A percentile compares a stretch with the other conserved stretches of the same genome.
phyloP scores from a whole-genome alignment of 2,113 vertebrate genomes.

The Paramormyrops kingsleyae region DNA sequence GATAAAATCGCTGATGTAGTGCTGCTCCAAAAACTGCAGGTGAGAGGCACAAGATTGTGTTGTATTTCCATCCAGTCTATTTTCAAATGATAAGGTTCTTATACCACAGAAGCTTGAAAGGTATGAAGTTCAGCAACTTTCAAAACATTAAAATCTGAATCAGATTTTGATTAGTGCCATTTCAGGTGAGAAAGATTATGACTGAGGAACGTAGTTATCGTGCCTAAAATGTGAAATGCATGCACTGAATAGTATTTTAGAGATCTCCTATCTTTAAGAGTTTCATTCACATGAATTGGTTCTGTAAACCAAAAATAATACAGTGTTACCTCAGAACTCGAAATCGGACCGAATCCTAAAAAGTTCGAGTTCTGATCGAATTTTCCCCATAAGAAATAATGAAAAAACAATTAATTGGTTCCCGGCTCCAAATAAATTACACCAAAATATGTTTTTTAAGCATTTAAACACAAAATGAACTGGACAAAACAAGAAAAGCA shows the following conservation, averaged over 20 bases:
- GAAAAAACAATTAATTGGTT: no score
- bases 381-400: no score
- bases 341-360: no score
- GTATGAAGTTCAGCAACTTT: background rate
- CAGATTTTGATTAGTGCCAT: background rate
- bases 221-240: background rate
- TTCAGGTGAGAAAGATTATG: background rate
- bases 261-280: background rate
- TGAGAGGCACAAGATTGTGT: slow-evolving; percentile 31
- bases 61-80: background rate
- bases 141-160: background rate
- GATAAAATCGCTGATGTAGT: slow-evolving; percentile 89
- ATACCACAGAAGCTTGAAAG: background rate
- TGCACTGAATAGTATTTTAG: background rate
- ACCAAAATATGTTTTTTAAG: no score
- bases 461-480: no score
- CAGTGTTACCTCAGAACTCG: no score
- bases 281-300: background rate
- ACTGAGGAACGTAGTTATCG: background rate
- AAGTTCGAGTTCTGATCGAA: no score
- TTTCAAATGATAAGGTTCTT: background rate
- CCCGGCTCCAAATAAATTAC: no score
- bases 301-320: background rate
- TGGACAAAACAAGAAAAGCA: no score
- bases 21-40: slow-evolving; percentile 93